These are phyloP conservation scores for Amazona guildingii DNA, from an alignment of 2,113 vertebrate genomes.

Conservation along the genomic window DNA sequence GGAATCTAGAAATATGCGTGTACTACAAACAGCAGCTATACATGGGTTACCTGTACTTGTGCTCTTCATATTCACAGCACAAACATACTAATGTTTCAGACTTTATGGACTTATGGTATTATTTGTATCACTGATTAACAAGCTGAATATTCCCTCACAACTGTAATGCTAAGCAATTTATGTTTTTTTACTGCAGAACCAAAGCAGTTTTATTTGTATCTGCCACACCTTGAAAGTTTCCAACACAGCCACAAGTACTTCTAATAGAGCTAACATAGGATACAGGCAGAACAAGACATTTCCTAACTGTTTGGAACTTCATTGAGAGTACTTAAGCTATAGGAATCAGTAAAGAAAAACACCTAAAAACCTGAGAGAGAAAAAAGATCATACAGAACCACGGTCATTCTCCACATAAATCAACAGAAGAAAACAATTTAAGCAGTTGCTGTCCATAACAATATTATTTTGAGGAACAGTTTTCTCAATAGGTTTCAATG, in stretches of 20 bases:
- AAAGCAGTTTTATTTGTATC: background rate
- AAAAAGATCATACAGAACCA: background rate
- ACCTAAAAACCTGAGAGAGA: background rate
- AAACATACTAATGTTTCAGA: background rate
- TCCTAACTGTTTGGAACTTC: background rate
- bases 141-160: background rate
- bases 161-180: background rate
- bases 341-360: background rate
- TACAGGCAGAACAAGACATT: background rate
- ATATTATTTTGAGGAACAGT: background rate
- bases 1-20: background rate
- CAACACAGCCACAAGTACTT: background rate
- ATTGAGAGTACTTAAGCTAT: rapidly evolving
- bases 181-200: background rate
- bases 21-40: background rate
- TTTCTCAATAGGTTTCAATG: background rate
- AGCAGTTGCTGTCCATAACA: background rate
- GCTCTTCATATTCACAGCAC: background rate
- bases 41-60: background rate
- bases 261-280: background rate
- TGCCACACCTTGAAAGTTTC: background rate
- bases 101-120: background rate
- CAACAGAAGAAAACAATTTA: background rate
- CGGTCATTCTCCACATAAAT: background rate
- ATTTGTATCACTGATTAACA: background rate